Conservation (phyloP, 2,113 vertebrate genomes). For the Periophthalmodon schlosseri region DNA sequence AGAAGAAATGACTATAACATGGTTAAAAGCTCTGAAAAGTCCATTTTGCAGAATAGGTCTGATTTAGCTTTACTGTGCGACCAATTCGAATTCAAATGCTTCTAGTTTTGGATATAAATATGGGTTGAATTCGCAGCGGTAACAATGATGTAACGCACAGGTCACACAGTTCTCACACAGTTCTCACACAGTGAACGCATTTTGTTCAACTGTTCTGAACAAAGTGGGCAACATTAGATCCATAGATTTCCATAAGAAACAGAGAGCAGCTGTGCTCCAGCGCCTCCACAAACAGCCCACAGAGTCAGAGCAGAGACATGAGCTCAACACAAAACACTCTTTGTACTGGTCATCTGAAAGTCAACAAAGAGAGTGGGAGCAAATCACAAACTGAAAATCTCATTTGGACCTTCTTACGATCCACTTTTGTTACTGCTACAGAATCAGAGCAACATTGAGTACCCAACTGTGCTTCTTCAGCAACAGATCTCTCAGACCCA, state of each 20-base stretch:
- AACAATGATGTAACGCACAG: background rate
- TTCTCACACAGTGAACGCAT: background rate
- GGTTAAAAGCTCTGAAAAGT: background rate
- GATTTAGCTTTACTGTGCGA: background rate
- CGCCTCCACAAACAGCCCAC: constrained; percentile 19
- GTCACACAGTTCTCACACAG: background rate
- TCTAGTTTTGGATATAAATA: background rate
- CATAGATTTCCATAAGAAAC: constrained; percentile 17
- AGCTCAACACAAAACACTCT: background rate
- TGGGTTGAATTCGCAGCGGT: background rate
- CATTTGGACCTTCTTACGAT: background rate
- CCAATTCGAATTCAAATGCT: background rate
- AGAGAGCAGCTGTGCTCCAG: constrained; percentile 25
- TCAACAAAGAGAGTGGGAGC: background rate
- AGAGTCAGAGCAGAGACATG: constrained; percentile 4
- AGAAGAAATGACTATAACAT: too few species aligned
- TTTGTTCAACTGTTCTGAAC: background rate
- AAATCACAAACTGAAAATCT: background rate
- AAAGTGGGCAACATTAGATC: background rate
- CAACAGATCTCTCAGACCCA: background rate
- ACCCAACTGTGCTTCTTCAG: background rate
- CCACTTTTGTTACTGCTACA: background rate
- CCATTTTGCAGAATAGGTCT: background rate
- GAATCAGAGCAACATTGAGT: background rate
- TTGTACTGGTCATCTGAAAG: background rate